A percentile compares a stretch with the other conserved stretches of the same genome.
Evolutionary conservation across 2,797 vertebrate species (phyloP).

Genomic region (Nyctibius grandis): DNA sequence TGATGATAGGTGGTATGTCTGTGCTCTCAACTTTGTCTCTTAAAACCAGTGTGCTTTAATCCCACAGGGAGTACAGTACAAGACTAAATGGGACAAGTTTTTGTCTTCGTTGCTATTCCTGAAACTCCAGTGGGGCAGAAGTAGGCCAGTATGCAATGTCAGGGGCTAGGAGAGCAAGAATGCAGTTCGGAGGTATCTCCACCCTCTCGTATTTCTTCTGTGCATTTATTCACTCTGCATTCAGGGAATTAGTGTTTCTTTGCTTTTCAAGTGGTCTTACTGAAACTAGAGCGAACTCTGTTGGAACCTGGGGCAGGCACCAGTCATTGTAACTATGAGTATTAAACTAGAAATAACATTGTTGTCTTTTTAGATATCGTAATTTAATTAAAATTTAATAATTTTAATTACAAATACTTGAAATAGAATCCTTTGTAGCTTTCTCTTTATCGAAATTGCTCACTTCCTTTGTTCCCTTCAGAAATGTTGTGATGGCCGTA

Average conservation of each 20-base stretch:
- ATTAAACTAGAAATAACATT: not conserved
- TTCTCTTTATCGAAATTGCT: not conserved
- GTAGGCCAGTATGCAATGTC: not conserved
- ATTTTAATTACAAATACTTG: not conserved
- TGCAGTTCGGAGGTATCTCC: not conserved
- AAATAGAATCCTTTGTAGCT: not conserved
- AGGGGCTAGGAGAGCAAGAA: not conserved
- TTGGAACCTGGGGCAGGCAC: not conserved
- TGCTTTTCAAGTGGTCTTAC: conserved; percentile 6
- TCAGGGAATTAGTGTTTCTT: conserved; percentile 66
- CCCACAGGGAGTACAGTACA: not conserved
- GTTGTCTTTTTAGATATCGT: not conserved
- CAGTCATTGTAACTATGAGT: not conserved
- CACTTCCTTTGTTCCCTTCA: not conserved
- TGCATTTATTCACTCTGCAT: conserved; percentile 13
- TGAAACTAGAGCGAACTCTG: not conserved
- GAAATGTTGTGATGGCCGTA: not conserved
- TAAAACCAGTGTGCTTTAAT: not conserved
- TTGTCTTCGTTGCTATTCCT: not conserved
- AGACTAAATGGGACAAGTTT: not conserved
- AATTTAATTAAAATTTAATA: not conserved
- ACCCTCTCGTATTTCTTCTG: not conserved
- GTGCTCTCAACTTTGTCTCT: not conserved
- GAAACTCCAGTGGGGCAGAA: not conserved
- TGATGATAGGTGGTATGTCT: not conserved